phyloP scores from a whole-genome alignment of 1,140 invertebrate genomes.

The Zaprionus tsacasi region DNA sequence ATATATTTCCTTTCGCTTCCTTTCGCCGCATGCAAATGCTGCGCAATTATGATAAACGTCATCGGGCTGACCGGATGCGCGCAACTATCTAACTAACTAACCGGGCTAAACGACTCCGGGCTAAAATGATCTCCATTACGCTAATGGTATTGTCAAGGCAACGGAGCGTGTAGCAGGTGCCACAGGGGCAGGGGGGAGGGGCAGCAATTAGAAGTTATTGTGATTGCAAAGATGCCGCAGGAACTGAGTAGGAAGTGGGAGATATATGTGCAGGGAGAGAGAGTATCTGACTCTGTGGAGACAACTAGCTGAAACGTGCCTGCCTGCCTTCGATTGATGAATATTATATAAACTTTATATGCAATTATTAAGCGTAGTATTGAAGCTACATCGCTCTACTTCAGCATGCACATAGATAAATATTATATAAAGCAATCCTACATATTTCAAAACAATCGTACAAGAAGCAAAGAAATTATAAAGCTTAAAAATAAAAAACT shows the following conservation, averaged over 20 bases:
- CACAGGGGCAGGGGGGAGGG: not conserved
- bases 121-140: conserved; percentile 62
- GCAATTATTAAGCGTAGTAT: too few species aligned
- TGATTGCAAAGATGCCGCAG: not conserved
- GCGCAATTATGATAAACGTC: conserved; percentile 84
- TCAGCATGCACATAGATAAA: too few species aligned
- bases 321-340: too few species aligned
- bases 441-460: not conserved
- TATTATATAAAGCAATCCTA: too few species aligned
- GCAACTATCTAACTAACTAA: conserved; percentile 74
- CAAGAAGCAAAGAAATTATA: not conserved
- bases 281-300: too few species aligned
- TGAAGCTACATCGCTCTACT: too few species aligned
- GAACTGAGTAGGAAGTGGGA: not conserved
- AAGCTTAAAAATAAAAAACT: not conserved
- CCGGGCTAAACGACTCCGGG: conserved; percentile 41
- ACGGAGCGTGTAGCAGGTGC: not conserved
- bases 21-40: conserved; percentile 75
- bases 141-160: conserved; percentile 44
- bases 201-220: conserved; percentile 31
- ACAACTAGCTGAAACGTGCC: too few species aligned
- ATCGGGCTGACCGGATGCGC: conserved; percentile 82
- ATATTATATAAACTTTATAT: too few species aligned
- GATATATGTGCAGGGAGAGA: too few species aligned
- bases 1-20: conserved; percentile 17